These are phyloP conservation scores for Blastobasis adustella DNA, from an alignment of 2,888 invertebrate genomes.

Conservation along the genomic window DNA sequence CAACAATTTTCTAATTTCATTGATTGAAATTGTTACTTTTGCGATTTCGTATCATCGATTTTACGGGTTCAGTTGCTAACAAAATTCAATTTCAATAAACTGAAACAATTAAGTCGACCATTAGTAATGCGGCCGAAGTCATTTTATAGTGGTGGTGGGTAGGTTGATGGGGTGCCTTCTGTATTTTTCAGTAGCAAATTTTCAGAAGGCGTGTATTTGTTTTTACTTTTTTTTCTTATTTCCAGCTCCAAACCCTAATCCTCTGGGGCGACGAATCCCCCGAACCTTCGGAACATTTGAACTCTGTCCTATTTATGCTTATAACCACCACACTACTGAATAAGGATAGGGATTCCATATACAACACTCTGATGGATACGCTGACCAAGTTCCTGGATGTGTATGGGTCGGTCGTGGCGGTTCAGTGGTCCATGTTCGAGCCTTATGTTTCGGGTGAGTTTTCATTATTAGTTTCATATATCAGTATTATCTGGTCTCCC, in stretches of 20 bases:
- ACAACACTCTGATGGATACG: slow-evolving; percentile 21
- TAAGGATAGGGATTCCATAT: slow-evolving; percentile 11
- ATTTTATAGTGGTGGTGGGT: too few relatives aligned
- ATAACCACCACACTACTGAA: slow-evolving; percentile 29
- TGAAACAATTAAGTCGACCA: too few relatives aligned
- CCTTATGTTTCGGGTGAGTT: slow-evolving; percentile 25
- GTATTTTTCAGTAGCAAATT: neutral
- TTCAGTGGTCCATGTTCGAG: slow-evolving; percentile 31
- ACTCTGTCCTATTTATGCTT: slow-evolving; percentile 20
- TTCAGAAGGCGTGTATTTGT: neutral
- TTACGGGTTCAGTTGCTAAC: too few relatives aligned
- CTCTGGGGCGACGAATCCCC: slow-evolving; percentile 21
- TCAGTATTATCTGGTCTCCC: neutral
- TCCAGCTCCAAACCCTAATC: slow-evolving; percentile 29
- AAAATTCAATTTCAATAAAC: too few relatives aligned
- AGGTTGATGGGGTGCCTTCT: too few relatives aligned
- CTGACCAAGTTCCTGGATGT: slow-evolving; percentile 25
- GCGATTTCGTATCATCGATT: too few relatives aligned
- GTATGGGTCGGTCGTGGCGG: slow-evolving; percentile 18
- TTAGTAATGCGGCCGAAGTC: too few relatives aligned
- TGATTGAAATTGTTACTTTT: too few relatives aligned
- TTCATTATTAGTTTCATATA: neutral
- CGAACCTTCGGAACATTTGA: slow-evolving; percentile 12
- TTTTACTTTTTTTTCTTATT: neutral
- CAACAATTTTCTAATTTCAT: too few relatives aligned